phyloP scores from a whole-genome alignment of 2,113 vertebrate species.

The Gallinago jamesoni region DNA sequence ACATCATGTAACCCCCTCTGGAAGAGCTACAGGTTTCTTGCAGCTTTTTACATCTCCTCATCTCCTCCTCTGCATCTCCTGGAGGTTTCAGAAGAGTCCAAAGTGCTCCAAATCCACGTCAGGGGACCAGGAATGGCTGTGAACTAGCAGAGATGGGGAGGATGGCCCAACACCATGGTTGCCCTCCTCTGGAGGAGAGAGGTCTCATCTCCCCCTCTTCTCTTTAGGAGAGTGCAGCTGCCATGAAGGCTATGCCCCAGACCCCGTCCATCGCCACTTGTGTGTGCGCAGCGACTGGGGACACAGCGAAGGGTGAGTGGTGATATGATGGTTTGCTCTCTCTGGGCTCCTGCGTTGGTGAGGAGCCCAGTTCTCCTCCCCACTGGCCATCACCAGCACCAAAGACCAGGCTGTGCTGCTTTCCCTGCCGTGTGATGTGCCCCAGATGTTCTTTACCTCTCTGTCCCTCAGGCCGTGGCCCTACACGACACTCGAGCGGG shows the following conservation, averaged over 20 bases:
- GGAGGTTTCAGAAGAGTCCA: background rate
- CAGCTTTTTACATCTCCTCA: background rate
- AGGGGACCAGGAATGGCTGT: background rate
- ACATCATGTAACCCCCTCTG: background rate
- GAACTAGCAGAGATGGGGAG: background rate
- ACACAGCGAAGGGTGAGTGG: conserved; percentile 94
- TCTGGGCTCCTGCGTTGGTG: accelerated
- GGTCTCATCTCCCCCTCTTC: conserved; percentile 22
- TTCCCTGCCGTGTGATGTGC: background rate
- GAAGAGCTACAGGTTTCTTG: background rate
- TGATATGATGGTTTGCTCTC: accelerated
- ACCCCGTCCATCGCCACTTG: conserved; percentile 89
- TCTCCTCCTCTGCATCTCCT: background rate
- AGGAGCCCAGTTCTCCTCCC: background rate
- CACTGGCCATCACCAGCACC: accelerated
- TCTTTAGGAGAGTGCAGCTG: conserved; percentile 94
- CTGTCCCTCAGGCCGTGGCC: conserved; percentile 88
- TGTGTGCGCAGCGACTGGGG: conserved; percentile 96
- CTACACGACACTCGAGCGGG: conserved; percentile 92
- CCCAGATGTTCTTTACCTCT: background rate
- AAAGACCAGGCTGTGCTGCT: accelerated
- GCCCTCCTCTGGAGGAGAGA: background rate
- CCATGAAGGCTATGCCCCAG: conserved; percentile 91
- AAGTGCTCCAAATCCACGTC: background rate
- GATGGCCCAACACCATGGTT: accelerated